These are phyloP conservation scores for Lepus timidus DNA, from an alignment of 2,113 vertebrate genomes.

Conservation along the genomic window DNA sequence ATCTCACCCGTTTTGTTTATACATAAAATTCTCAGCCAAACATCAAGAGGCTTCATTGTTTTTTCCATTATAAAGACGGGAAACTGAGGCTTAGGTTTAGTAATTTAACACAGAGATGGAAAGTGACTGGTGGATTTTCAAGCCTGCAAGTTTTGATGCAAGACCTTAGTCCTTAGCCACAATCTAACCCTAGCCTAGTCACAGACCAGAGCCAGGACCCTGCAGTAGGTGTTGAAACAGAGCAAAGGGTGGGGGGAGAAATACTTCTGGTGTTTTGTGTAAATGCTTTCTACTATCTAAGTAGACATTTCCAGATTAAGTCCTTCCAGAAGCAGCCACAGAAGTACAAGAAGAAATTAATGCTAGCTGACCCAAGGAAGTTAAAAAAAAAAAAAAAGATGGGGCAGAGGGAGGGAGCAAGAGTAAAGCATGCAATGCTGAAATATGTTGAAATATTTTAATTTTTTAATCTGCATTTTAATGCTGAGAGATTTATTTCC, in stretches of 20 bases:
- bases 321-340: conserved; percentile 17
- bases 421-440: too few species aligned
- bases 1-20: background rate
- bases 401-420: background rate
- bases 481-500: background rate
- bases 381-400: background rate
- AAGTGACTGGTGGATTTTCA: background rate
- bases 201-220: background rate
- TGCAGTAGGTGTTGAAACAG: background rate
- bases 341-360: background rate
- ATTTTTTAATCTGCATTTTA: background rate
- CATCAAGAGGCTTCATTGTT: background rate
- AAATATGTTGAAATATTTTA: background rate
- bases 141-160: background rate
- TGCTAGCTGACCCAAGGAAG: background rate
- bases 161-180: background rate
- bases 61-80: background rate
- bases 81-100: background rate
- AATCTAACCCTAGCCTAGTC: background rate
- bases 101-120: background rate
- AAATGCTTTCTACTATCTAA: conserved; percentile 9
- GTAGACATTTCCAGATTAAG: conserved; percentile 26
- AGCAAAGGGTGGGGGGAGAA: background rate
- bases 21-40: background rate
- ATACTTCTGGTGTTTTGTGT: background rate